Evolutionary conservation across 2,888 invertebrate genomes (phyloP), one percentile per base, ranked within the genome.

Genomic region (Heliconius aoede): DNA sequence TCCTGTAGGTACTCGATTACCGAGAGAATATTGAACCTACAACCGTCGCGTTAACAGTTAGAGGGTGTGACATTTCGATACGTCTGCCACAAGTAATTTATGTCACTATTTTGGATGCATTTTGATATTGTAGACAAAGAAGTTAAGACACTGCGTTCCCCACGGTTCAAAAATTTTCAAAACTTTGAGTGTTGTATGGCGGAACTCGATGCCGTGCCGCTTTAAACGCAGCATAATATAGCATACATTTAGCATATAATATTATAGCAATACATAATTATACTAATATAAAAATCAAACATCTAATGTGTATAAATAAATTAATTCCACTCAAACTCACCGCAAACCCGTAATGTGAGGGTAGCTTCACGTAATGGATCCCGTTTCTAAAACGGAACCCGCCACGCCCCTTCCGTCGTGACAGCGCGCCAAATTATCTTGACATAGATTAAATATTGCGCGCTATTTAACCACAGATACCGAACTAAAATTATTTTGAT

Each of bases 381-480:
- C 80, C 75, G 80, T 79, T 76, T 79, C 81, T 87, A 86, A 89
- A 90, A 89, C 87, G 90, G 88, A 91, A 90, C 90, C 89, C 85
- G 85, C 89, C 91, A 90, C 92, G 91, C 92, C 92, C 88, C 88
- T 91, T 92, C 92, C 92, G 91, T 85, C 82, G 86, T 87, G 88
- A 90, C 86, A 88, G 87, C 88, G 88, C 88, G 88, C 87, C 84
- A 88, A 89, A 89, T 80, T 76, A 80, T 79, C 75, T 77, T 60
- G 26, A 75, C 78, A 76, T 76, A 80, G 79, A 81, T 76, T 76
- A 78, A 75, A 72, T 80, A 79, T 78, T 82, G 84, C 84, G 82
- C 78, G 81, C 80, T 78, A 82, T 78, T 83, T 81, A 79, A 78
- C 72, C 72, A 60, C 72, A 72, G 72, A 72, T 72, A 40, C 60